These are phyloP conservation scores for Thymelicus acteon DNA, from an alignment of 2,888 invertebrate genomes.

Conservation along the genomic window DNA sequence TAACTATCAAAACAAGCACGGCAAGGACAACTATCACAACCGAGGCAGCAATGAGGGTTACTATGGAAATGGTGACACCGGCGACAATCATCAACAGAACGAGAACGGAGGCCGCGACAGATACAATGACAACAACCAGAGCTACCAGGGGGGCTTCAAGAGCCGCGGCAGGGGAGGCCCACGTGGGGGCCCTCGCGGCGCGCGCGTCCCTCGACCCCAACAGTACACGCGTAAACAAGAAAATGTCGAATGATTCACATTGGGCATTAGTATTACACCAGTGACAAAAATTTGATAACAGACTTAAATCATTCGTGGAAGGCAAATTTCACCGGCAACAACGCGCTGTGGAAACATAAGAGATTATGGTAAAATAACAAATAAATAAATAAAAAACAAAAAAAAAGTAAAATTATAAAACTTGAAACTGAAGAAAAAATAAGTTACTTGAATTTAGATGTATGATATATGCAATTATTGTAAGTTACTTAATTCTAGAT, in stretches of 20 bases:
- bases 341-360: conserved; percentile 80
- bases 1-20: conserved; percentile 67
- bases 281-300: conserved; percentile 54
- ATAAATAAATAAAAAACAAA: conserved; percentile 68
- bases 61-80: conserved; percentile 73
- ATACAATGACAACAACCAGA: conserved; percentile 76
- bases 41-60: conserved; percentile 65
- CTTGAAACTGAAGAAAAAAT: conserved; percentile 83
- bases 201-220: conserved; percentile 55
- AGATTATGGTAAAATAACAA: conserved; percentile 84
- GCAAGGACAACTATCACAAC: conserved; percentile 62
- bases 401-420: conserved; percentile 85
- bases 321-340: conserved; percentile 90
- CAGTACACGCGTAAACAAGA: conserved; percentile 73
- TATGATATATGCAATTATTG: conserved; percentile 83
- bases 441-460: conserved; percentile 83
- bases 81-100: conserved; percentile 73
- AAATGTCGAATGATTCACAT: conserved; percentile 61
- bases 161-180: conserved; percentile 79
- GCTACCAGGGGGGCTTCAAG: conserved; percentile 84
- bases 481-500: conserved; percentile 83
- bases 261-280: conserved; percentile 39
- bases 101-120: conserved; percentile 81
- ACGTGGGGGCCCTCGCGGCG: conserved; percentile 60
- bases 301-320: conserved; percentile 85